phyloP scores from a whole-genome alignment of 2,113 vertebrate genomes.

The Illadopsis cleaveri region DNA sequence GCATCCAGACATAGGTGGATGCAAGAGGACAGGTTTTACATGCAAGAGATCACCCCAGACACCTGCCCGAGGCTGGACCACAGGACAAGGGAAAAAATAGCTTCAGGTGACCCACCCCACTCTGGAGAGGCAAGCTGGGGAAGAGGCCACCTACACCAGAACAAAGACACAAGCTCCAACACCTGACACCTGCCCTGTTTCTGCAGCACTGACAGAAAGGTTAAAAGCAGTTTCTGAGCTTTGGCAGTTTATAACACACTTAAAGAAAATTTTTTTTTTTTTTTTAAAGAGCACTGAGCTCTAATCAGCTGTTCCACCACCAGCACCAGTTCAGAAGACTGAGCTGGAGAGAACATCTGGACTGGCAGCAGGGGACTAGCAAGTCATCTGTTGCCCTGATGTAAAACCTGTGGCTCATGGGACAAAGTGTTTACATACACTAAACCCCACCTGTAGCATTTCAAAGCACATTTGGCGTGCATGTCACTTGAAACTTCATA shows the following conservation, averaged over 20 bases:
- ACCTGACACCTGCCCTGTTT: not conserved
- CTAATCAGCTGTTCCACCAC: not conserved
- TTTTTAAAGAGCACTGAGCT: not conserved
- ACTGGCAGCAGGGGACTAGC: not conserved
- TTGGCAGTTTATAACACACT: not conserved
- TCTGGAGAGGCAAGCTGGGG: not conserved
- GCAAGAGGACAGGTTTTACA: not conserved
- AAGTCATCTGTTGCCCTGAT: not conserved
- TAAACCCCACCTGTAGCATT: not conserved
- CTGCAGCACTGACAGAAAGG: not conserved
- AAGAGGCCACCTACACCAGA: not conserved
- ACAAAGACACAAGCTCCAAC: not conserved
- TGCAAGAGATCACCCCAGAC: accelerated
- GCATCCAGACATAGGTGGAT: not conserved
- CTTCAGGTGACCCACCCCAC: not conserved
- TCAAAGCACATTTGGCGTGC: not conserved
- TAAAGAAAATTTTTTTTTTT: no score
- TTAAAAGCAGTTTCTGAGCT: not conserved
- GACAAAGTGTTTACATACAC: not conserved
- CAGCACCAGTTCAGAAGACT: not conserved
- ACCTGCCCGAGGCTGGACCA: not conserved
- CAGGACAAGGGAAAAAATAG: not conserved
- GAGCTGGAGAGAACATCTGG: not conserved
- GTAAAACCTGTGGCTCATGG: not conserved
- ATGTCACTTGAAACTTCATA: not conserved